Conservation (phyloP, 2,113 vertebrate species). For the Sarotherodon lohbergeri region DNA sequence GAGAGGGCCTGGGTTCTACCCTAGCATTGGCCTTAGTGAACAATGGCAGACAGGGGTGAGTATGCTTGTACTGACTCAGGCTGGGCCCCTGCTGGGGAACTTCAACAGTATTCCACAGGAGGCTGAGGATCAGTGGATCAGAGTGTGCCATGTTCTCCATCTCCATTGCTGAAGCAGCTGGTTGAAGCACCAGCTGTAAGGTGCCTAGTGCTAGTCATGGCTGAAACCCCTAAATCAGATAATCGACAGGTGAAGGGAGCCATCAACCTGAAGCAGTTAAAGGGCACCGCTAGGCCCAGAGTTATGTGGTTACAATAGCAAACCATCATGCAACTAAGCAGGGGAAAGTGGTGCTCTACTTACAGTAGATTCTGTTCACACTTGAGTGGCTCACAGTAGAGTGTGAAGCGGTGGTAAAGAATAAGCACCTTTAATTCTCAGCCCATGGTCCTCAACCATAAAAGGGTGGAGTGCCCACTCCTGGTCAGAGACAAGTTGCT, state of each 20-base stretch:
- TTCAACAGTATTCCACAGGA: not conserved
- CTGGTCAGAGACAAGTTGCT: not conserved
- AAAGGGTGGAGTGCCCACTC: not conserved
- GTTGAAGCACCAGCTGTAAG: not conserved
- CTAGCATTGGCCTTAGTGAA: not conserved
- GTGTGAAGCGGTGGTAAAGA: not conserved
- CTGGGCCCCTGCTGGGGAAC: not conserved
- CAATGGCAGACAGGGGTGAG: not conserved
- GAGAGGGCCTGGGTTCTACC: not conserved
- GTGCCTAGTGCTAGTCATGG: not conserved
- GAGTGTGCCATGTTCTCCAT: not conserved
- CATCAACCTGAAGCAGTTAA: not conserved
- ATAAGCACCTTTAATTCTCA: not conserved
- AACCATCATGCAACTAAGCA: not conserved
- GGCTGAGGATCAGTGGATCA: not conserved
- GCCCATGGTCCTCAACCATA: not conserved
- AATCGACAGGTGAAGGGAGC: not conserved
- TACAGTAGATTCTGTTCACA: not conserved
- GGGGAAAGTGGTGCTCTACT: not conserved
- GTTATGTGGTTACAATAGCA: not conserved
- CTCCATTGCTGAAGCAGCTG: not conserved
- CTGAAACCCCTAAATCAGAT: not conserved
- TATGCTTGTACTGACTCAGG: not conserved
- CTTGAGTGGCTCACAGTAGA: not conserved
- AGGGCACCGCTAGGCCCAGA: not conserved